Percentiles rank a stretch among this genome's conserved stretches.
These are phyloP conservation scores for Notamacropus eugenii DNA, from an alignment of 2,797 vertebrate species.

Conservation along the genomic window DNA sequence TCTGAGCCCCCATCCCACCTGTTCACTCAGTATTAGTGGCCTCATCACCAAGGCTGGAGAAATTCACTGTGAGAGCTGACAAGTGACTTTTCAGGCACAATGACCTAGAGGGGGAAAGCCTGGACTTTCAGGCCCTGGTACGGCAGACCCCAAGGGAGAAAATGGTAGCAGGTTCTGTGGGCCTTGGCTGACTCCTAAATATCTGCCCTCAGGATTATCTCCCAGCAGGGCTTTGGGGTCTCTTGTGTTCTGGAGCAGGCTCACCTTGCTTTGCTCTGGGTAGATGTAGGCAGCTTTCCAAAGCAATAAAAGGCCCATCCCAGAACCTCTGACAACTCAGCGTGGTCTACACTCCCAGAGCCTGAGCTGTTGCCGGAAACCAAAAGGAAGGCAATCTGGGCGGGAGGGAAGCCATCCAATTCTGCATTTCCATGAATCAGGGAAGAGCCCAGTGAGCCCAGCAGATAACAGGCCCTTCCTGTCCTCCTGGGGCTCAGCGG, in stretches of 20 bases:
- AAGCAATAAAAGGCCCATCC: conserved; percentile 56
- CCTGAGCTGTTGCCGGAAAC: neutral
- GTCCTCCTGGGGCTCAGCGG: too few species aligned
- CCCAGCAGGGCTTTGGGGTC: conserved; percentile 41
- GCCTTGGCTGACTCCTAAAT: neutral
- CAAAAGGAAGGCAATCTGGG: neutral
- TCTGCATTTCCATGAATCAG: fast-evolving
- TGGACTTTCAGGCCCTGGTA: neutral
- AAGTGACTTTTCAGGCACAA: too few species aligned
- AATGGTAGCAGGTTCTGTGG: neutral
- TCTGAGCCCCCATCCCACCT: too few species aligned
- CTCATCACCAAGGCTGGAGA: too few species aligned
- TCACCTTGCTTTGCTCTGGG: conserved; percentile 53
- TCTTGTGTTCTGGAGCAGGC: conserved; percentile 50
- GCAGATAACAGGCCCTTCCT: neutral
- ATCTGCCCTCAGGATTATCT: conserved; percentile 68
- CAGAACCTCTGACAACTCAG: conserved; percentile 26
- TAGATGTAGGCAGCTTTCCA: conserved; percentile 64
- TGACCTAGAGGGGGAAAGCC: too few species aligned
- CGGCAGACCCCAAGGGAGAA: too few species aligned
- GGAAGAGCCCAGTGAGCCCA: fast-evolving
- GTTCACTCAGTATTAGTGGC: too few species aligned
- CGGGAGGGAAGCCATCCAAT: neutral
- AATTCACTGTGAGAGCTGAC: too few species aligned
- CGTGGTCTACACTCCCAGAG: neutral